Evolutionary conservation across 37 sponge, comb jelly and placozoan species (phyloP), one percentile per base, ranked within the genome.

Genomic region (Chondrilla cf. caribensis): DNA sequence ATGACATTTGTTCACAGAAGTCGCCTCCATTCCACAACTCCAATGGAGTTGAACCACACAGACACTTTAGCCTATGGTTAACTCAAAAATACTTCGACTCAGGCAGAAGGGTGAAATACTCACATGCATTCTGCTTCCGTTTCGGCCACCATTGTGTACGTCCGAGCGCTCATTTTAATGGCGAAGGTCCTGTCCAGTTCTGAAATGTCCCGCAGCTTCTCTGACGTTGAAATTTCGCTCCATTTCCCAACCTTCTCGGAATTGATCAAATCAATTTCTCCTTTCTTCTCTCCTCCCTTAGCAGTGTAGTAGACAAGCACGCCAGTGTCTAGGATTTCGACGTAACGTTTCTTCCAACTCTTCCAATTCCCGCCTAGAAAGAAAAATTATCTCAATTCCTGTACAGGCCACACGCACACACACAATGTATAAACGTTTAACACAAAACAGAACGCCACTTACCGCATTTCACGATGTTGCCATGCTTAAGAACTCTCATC

Each of bases 281-380:
- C 81, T 64, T 80, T 80, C 41, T 80, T 60, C 26, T 58, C 40
- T 3, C 81, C 81, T 9, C 81, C 81, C 14, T 80, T 80, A 7
- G 55, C 62, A 26, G 37, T 35, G 24, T 60, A 80, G 62, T 80
- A 80, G 17, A 31, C n/a, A 25, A 80, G 37, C 22, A 80, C 21
- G 1, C 81, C 81, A 58, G 58, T 60, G 9, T 58, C 44, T 14
- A 25, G 36, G 2, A 80, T 21, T 22, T 60, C 62, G 9, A 80
- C 14, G 25, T 60, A 80, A 6, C 81, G 81, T 41, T 80, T 80
- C 81, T 80, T 80, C 81, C 81, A 80, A 24, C 39, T 33, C 64
- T 80, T 80, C 44, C 41, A 43, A 40, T 73, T 73, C 43, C 24
- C 24, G 6, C 76, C 76, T 73, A 21, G 25, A 21, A 29, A 1